Percentiles rank a stretch among this genome's conserved stretches.
These are phyloP conservation scores for Chaetodon trifascialis DNA, from an alignment of 2,113 vertebrate species.

Conservation along the genomic window DNA sequence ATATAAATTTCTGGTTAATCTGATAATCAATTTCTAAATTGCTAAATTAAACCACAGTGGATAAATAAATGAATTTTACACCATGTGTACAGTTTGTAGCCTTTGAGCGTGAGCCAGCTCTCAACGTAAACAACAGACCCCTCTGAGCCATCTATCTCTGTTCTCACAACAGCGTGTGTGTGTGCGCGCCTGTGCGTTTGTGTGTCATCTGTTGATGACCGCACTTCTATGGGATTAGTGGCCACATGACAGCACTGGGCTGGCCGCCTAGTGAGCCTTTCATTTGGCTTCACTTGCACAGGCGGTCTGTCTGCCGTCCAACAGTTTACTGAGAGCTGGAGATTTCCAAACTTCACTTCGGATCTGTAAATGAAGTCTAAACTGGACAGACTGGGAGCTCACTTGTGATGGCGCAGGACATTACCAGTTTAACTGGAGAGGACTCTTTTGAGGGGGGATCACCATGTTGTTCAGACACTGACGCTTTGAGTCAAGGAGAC, in stretches of 20 bases:
- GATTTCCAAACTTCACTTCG: slow-evolving; percentile 47
- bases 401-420: slow-evolving; percentile 63
- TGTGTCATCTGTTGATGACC: slow-evolving; percentile 61
- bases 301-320: slow-evolving; percentile 42
- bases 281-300: slow-evolving; percentile 64
- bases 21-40: slow-evolving; percentile 30
- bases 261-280: slow-evolving; percentile 70
- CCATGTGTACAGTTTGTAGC: slow-evolving; percentile 23
- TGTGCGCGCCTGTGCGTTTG: slow-evolving; percentile 52
- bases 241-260: slow-evolving; percentile 77
- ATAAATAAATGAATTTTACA: slow-evolving; percentile 16
- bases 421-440: slow-evolving; percentile 46
- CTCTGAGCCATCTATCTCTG: slow-evolving; percentile 26
- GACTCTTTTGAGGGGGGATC: slow-evolving; percentile 54
- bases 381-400: slow-evolving; percentile 1
- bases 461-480: slow-evolving; percentile 49
- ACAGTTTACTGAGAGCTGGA: slow-evolving; percentile 56
- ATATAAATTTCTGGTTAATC: background rate
- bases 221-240: slow-evolving; percentile 76
- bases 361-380: slow-evolving; percentile 52
- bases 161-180: slow-evolving; percentile 12
- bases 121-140: slow-evolving; percentile 48
- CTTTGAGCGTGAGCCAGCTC: slow-evolving; percentile 39
- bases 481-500: slow-evolving; percentile 57
- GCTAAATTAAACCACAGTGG: slow-evolving; percentile 17